Conservation (phyloP, 2,797 vertebrate species). For the Psittacula derbiana region DNA sequence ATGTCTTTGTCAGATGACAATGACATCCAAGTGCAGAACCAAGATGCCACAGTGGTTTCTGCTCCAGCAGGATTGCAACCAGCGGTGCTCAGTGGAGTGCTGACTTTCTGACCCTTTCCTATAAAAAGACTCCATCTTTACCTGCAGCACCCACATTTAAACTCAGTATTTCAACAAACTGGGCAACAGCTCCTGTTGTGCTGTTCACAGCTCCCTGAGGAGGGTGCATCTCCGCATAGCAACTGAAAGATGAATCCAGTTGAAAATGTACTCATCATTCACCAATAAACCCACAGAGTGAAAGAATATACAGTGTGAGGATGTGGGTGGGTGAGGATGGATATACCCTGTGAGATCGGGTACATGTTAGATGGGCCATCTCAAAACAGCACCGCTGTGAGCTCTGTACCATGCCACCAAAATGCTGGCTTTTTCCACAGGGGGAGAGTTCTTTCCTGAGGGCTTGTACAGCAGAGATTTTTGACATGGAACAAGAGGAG, state of each 20-base stretch:
- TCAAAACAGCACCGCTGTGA: neutral
- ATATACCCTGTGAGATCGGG: neutral
- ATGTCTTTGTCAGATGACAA: neutral
- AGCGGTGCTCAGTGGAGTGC: neutral
- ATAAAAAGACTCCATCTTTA: neutral
- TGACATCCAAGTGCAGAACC: neutral
- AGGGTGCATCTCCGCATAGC: neutral
- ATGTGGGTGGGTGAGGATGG: constrained; percentile 9
- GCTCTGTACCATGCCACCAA: neutral
- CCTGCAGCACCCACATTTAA: neutral
- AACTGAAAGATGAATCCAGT: neutral
- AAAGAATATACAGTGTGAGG: constrained; percentile 4
- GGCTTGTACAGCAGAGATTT: neutral
- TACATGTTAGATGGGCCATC: neutral
- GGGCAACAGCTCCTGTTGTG: neutral
- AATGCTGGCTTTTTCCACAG: neutral
- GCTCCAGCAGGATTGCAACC: neutral
- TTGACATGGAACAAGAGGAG: neutral
- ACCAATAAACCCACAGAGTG: neutral
- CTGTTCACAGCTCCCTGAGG: neutral
- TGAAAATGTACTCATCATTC: neutral
- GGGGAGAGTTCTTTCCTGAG: neutral
- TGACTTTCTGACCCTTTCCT: neutral
- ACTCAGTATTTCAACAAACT: neutral
- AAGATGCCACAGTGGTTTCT: neutral